Conservation (phyloP, 2,113 vertebrate genomes). For the Cygnus buccinator region DNA sequence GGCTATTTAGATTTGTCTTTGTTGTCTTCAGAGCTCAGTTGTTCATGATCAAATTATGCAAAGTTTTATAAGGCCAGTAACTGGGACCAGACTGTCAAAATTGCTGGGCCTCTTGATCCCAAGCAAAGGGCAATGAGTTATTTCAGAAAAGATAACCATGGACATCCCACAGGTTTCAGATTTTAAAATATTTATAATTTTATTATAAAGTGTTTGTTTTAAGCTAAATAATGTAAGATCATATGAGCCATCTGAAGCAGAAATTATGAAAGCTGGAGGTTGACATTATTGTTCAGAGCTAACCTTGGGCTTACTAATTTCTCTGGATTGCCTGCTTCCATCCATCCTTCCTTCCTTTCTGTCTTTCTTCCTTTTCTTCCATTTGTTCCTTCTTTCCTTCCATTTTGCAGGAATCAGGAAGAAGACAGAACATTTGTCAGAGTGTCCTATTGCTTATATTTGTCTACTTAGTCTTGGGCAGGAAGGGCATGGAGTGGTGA, state of each 20-base stretch:
- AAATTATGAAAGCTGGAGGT: neutral
- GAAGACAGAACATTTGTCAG: neutral
- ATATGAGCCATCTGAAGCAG: neutral
- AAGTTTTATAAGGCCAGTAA: neutral
- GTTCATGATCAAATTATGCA: neutral
- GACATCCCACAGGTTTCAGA: neutral
- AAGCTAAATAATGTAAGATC: neutral
- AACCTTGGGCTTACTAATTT: neutral
- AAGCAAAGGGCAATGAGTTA: neutral
- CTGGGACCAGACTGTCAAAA: neutral
- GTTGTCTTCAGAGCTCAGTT: neutral
- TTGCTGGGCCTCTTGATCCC: neutral
- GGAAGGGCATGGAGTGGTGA: neutral
- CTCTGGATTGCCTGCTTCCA: neutral
- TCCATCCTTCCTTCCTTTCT: neutral
- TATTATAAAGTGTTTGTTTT: neutral
- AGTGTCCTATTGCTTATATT: neutral
- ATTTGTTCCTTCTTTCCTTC: neutral
- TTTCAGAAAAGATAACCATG: neutral
- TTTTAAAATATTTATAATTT: neutral
- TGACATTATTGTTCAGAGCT: neutral
- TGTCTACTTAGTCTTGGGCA: neutral
- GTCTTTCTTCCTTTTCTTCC: neutral
- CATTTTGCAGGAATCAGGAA: neutral
- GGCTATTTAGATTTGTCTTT: neutral